Percentiles rank a stretch among this genome's conserved stretches.
phyloP scores from a whole-genome alignment of 1,140 invertebrate species.

The Drosophila repleta region DNA sequence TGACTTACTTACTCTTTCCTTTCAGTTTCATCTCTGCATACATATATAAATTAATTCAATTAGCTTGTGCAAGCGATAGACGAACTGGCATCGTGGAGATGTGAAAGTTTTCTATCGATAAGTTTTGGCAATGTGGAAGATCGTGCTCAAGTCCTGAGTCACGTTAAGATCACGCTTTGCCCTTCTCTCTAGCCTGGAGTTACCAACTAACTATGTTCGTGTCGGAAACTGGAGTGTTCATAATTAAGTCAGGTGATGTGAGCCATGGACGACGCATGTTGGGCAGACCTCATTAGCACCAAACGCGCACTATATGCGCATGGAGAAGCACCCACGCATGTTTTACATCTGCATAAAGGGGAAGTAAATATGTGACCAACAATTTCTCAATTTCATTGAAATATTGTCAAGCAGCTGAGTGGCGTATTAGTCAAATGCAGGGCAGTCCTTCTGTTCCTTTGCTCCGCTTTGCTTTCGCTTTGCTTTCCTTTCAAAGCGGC shows the following conservation, averaged over 20 bases:
- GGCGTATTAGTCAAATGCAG: slow-evolving; percentile 71
- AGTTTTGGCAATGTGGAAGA: too few relatives aligned
- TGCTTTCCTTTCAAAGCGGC: slow-evolving; percentile 46
- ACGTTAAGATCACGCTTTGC: background rate
- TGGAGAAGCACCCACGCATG: background rate
- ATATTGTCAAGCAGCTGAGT: slow-evolving; percentile 64
- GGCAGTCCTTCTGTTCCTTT: slow-evolving; percentile 9
- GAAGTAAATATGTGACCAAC: slow-evolving; percentile 46
- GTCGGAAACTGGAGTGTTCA: background rate
- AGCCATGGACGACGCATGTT: background rate
- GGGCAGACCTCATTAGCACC: slow-evolving; percentile 1
- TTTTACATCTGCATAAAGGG: slow-evolving; percentile 3
- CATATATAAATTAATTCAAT: too few relatives aligned
- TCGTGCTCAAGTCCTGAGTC: too few relatives aligned
- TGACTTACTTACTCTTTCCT: too few relatives aligned
- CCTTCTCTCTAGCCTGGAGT: background rate
- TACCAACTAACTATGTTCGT: too few relatives aligned
- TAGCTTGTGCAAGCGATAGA: too few relatives aligned
- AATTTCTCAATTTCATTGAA: slow-evolving; percentile 70
- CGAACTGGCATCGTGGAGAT: too few relatives aligned
- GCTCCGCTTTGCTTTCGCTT: slow-evolving; percentile 38
- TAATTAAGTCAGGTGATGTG: slow-evolving; percentile 9
- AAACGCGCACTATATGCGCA: background rate
- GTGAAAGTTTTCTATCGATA: too few relatives aligned
- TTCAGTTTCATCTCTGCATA: too few relatives aligned